Evolutionary conservation across 92 coral and sea anemone species (phyloP).

Genomic region (Hydrozoanthus gracilis): DNA sequence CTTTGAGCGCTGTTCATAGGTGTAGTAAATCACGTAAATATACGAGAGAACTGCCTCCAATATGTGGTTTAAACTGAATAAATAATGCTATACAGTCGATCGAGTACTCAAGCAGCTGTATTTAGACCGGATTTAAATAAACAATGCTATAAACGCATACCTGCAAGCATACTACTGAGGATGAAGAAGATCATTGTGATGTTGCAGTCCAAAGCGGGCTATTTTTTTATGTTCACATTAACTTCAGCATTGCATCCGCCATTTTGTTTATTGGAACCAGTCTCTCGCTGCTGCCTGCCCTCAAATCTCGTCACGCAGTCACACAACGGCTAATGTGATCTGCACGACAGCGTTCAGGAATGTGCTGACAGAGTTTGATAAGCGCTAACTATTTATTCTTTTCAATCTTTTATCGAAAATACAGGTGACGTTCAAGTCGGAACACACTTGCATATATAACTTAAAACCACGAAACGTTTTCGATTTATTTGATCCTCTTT

Average conservation of each 20-base stretch:
- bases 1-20: background rate
- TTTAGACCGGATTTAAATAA: too few relatives aligned
- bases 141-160: too few relatives aligned
- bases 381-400: too few relatives aligned
- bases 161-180: too few relatives aligned
- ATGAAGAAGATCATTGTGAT: too few relatives aligned
- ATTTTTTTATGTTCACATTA: too few relatives aligned
- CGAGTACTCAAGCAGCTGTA: too few relatives aligned
- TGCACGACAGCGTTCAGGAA: background rate
- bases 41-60: background rate
- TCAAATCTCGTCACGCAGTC: background rate
- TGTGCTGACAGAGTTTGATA: background rate
- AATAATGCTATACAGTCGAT: too few relatives aligned
- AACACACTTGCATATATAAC: background rate
- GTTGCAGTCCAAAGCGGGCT: too few relatives aligned
- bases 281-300: background rate
- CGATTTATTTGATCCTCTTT: too few relatives aligned
- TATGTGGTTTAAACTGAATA: background rate
- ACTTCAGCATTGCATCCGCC: background rate
- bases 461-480: background rate
- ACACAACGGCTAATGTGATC: background rate
- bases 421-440: background rate
- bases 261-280: conserved; percentile 7
- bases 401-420: background rate
- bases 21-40: background rate